Evolutionary conservation across 2,113 vertebrate genomes (phyloP).

Genomic region (Mesocricetus auratus): DNA sequence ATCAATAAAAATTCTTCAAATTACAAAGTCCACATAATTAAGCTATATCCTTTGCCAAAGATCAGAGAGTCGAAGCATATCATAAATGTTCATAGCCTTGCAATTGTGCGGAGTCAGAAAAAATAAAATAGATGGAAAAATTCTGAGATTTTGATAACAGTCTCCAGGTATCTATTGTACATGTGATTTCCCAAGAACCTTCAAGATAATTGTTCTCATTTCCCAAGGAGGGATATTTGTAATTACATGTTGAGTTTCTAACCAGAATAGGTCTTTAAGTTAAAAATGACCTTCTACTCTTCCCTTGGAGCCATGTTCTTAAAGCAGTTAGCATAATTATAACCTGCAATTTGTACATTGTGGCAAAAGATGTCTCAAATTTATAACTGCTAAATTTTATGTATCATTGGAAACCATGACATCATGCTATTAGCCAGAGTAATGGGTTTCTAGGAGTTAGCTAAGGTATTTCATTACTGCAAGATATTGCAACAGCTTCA

Average conservation of each 20-base stretch:
- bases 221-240: not conserved
- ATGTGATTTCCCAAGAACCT: not conserved
- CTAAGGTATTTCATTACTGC: constrained; percentile 38
- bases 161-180: not conserved
- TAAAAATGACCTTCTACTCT: not conserved
- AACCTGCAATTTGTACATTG: constrained; percentile 24
- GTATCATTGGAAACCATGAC: not conserved
- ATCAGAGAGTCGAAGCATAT: not conserved
- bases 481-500: not conserved
- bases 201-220: not conserved
- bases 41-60: not conserved
- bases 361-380: not conserved
- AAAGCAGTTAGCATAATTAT: not conserved
- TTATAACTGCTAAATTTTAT: constrained; percentile 39
- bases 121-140: not conserved
- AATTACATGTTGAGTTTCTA: constrained; percentile 22
- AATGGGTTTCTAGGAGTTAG: not conserved
- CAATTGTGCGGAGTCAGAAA: not conserved
- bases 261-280: constrained; percentile 35
- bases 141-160: not conserved
- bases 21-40: not conserved
- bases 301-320: not conserved
- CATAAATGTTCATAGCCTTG: not conserved
- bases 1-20: not conserved
- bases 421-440: not conserved